Evolutionary conservation across 2,888 invertebrate genomes (phyloP), one percentile per base, ranked within the genome.

Genomic region (Ferrisia virgata): DNA sequence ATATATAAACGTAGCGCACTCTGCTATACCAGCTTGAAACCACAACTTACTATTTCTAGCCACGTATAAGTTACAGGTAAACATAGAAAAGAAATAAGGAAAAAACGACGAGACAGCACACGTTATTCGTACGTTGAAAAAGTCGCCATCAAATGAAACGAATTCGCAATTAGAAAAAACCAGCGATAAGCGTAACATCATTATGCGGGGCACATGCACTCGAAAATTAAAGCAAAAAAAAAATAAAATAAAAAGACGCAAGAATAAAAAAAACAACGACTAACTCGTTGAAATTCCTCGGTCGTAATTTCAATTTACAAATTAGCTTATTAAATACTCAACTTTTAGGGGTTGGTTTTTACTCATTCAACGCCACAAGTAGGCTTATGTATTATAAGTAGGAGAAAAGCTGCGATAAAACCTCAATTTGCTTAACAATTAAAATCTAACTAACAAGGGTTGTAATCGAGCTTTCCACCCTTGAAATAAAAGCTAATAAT

Each of bases 301-400:
- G 72, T 76, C 64, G 82, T 64, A 82, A 64, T 82, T 64, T 82
- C 69, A 82, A 82, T 82, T 82, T 82, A 43, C 58, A 53, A 82
- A 82, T 82, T 82, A 82, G 64, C 82, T 82, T 82, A 82, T 82
- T 82, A 82, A 82, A 82, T 82, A 82, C 82, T 64, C 64, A 82
- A 22, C 3, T 25, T 79, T 81, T 18, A 25, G 33, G 64, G 33
- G 80, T 6, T 39, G 11, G 72, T 36, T 64, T 76, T 33, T 9
- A 9, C 53, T 53, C 53, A 6, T 53, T 53, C 53, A 53, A 53
- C 53, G 53, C 53, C 53, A 53, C 53, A 53, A 53, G 53, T 53
- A 53, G 53, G 53, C 53, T 53, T 53, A 53, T 72, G 72, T n/a
- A 9, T n/a, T n/a, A n/a, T 82, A 82, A 82, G 33, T 39, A 82